Base-by-base conservation (phyloP, 2,797 vertebrate genomes). In the Novumbra hubbsi region DNA sequence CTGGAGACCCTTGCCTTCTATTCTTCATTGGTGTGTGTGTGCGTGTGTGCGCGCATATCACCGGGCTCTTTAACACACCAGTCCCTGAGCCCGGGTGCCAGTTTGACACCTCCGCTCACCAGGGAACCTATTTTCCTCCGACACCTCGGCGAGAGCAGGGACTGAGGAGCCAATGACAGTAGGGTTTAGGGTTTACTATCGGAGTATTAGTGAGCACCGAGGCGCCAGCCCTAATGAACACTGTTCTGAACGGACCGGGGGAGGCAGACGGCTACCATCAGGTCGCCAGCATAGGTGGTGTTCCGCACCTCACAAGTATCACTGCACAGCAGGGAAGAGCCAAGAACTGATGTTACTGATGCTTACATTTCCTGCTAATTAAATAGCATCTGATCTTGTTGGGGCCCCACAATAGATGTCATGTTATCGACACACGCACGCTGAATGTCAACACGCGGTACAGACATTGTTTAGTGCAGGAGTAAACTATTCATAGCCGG, bases 111-210 rank as follows among this genome's bases (percentile, higher is more conserved):
- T 85, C 85, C 74, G 80, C 90, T 81, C 80, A 86, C 84, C 82
- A 80, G 85, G 80, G 80, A 77, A 80, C 83, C 73, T 83, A 68
- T 76, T 84, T 73, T 84, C 78, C 78, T 80, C 21, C 9, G 24
- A 12, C 41, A n/a, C 38, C 41, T 6, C 67, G 89, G 83, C 90
- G 94, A 93, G 96, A 2, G 32, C 32, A 5, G 94, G 94, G 85
- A 87, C 88, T 76, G 75, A 86, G 94, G 88, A 90, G 82, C 70
- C 85, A 91, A 87, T 85, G 92, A 91, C 91, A 90, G 89, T 92
- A 90, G 87, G 90, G 92, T 90, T 89, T 87, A 90, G 90, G 95
- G 95, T 95, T 95, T 95, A 93, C 90, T 87, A 90, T 95, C 94
- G 91, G 92, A 92, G 92, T 93, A 92, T 90, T 91, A 90, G 89